Conservation (phyloP, 1,140 invertebrate species). For the Cydia pomonella region DNA sequence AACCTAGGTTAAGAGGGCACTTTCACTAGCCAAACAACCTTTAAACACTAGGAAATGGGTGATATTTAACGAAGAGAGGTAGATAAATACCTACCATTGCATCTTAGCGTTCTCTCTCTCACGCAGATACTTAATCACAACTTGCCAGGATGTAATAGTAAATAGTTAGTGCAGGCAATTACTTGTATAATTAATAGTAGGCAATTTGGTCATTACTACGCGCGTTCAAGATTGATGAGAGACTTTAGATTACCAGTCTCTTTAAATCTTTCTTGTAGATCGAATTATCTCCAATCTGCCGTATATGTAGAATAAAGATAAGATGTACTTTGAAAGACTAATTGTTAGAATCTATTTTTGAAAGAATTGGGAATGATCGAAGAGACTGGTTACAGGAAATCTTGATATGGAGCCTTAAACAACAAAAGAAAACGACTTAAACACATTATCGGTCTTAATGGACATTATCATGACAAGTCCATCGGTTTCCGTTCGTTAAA, state of each 20-base stretch:
- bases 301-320: slow-evolving; percentile 7
- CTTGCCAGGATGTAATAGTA: neutral
- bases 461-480: slow-evolving; percentile 22
- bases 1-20: neutral
- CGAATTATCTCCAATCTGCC: neutral
- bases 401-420: neutral
- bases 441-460: slow-evolving; percentile 19
- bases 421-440: slow-evolving; percentile 16
- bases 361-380: neutral
- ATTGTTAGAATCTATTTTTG: neutral
- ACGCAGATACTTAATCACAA: neutral
- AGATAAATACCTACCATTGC: no score
- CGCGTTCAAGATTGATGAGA: slow-evolving; percentile 12
- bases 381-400: neutral
- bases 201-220: slow-evolving; percentile 10
- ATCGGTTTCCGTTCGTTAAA: slow-evolving; percentile 21
- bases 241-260: neutral
- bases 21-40: no score
- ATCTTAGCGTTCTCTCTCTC: no score
- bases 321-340: neutral
- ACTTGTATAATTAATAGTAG: neutral
- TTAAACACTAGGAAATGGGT: no score
- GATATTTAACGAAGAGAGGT: no score
- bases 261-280: neutral
- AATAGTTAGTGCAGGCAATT: neutral